A percentile compares a stretch with the other conserved stretches of the same genome.
Evolutionary conservation across 2,113 vertebrate species (phyloP).

Genomic region (Mesocricetus auratus): DNA sequence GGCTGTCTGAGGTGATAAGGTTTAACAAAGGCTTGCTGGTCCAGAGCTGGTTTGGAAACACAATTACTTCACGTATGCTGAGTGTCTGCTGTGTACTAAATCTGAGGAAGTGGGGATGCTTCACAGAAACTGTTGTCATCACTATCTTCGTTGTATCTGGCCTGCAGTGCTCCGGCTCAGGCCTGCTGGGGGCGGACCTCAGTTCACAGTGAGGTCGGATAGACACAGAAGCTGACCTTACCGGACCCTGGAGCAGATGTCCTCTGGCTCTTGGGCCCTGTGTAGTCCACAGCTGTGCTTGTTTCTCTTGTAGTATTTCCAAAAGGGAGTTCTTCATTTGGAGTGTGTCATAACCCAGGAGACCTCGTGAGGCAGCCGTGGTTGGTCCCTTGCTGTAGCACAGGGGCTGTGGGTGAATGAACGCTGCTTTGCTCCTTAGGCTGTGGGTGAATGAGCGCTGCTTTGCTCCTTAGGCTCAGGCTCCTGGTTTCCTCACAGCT

Average conservation of each 20-base stretch:
- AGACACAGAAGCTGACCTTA: not conserved
- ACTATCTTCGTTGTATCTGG: not conserved
- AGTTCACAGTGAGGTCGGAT: not conserved
- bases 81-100: not conserved
- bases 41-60: not conserved
- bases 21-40: not conserved
- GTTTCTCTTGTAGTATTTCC: not conserved
- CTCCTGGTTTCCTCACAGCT: not conserved
- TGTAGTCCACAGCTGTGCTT: not conserved
- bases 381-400: not conserved
- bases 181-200: not conserved
- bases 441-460: too few species aligned
- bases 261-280: not conserved
- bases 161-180: not conserved
- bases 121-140: not conserved
- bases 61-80: not conserved
- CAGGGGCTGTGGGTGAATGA: too few species aligned
- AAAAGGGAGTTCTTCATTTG: too few species aligned
- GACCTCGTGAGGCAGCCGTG: not conserved
- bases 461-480: not conserved
- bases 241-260: too few species aligned
- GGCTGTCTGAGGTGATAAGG: not conserved
- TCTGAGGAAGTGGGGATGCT: not conserved
- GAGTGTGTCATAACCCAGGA: not conserved
- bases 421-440: not conserved